Base-by-base conservation (phyloP, 2,113 vertebrate genomes). In the Ardeotis arabs region DNA sequence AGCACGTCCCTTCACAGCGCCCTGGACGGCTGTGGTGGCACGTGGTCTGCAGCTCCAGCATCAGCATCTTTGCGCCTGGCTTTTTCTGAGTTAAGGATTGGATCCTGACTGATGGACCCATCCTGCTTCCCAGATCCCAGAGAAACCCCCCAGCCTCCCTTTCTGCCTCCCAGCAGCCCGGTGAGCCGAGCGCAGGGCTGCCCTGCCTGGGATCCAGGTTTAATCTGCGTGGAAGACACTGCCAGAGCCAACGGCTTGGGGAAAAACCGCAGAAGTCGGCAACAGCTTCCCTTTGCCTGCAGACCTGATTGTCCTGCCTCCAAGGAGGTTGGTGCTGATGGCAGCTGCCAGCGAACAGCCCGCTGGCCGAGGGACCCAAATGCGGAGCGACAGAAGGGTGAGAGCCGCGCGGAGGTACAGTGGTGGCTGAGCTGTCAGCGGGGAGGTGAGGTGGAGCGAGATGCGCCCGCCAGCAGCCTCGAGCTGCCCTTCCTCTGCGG, bases 11-110 rank as follows among this genome's bases (percentile, higher is more conserved):
- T 69, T 59, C 37, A 10, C 9, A 12, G 24, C 8, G 29, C 22
- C 10, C 11, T 0, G 1, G 6, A 9, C 9, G 33, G 15, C 6
- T 25, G 29, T 1, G 0, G 17, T 35, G 45, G 24, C 22, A 3
- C 12, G n/a, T 0, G 1, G 19, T 5, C 10, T 6, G 2, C 8
- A 66, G 47, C 52, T 41, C 20, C 47, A 75, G 58, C 39, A 29
- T 2, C 56, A 58, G 37, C 59, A 28, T 44, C 64, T 91, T 29
- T 72, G 39, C 49, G 13, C 33, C 50, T n/a, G 45, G 19, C 8
- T 16, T 69, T 33, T 41, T 49, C 55, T 63, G 37, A 67, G 66
- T 1, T 4, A 77, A 87, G 28, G 63, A 31, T 76, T 39, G 7
- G n/a, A 50, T 68, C 13, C 64, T 24, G 12, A 2, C 44, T 31